Evolutionary conservation across 2,797 vertebrate genomes (phyloP).

Genomic region (Benthosema pterotum): DNA sequence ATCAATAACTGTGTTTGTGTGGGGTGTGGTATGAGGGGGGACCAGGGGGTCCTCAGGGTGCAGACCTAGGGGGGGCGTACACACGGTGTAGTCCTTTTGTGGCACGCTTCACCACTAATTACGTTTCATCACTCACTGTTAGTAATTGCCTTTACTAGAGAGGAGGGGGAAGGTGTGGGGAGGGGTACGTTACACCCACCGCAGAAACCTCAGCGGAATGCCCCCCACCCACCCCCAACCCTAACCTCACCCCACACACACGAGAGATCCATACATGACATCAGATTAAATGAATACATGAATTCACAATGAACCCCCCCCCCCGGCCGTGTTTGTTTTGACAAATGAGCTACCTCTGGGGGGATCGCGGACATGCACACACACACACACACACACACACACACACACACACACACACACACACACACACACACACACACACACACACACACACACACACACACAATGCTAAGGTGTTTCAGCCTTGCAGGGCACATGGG

Average conservation of each 20-base stretch:
- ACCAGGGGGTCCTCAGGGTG: neutral
- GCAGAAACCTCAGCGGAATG: conserved; percentile 43
- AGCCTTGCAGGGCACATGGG: no score
- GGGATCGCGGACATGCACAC: no score
- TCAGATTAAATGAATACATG: conserved; percentile 82
- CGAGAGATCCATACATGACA: conserved; percentile 77
- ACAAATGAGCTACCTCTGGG: conserved; percentile 45
- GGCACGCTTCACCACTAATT: conserved; percentile 70
- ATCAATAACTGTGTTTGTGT: conserved; percentile 63
- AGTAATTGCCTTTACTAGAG: conserved; percentile 77
- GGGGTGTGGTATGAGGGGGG: neutral
- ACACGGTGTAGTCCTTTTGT: conserved; percentile 53
- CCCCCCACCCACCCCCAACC: no score
- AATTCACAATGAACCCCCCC: conserved; percentile 67
- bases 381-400: no score
- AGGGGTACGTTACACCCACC: no score
- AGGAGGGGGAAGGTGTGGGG: neutral
- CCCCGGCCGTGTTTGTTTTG: conserved; percentile 47
- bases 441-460: no score
- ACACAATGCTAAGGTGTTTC: no score
- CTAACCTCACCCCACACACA: no score
- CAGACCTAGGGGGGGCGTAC: conserved; percentile 18
- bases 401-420: no score
- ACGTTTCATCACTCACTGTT: conserved; percentile 71
- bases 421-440: no score